phyloP scores from a whole-genome alignment of 1,140 invertebrate species.

The Drosophila hydei region DNA sequence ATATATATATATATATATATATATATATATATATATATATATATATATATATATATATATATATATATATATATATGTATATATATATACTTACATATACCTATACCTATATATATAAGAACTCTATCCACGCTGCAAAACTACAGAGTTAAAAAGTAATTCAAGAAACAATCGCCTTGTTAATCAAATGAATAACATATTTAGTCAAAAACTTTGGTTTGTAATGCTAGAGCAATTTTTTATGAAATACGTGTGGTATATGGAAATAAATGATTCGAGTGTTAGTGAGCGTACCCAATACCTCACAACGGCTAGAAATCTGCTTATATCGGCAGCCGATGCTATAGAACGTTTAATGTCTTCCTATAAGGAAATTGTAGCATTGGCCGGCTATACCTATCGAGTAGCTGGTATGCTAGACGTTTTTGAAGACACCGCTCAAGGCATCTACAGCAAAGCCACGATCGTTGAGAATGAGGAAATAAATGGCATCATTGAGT shows the following conservation, averaged over 20 bases:
- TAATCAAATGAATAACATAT: conserved; percentile 93
- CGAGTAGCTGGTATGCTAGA: conserved; percentile 97
- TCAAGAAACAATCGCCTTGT: conserved; percentile 87
- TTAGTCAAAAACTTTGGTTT: conserved; percentile 96
- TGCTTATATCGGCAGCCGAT: conserved; percentile 96
- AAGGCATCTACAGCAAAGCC: conserved; percentile 91
- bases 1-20: too few relatives aligned
- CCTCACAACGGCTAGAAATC: conserved; percentile 97
- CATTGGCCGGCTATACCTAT: conserved; percentile 96
- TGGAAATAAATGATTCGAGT: conserved; percentile 41
- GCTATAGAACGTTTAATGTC: conserved; percentile 99
- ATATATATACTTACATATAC: not conserved
- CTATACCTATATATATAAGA: too few relatives aligned
- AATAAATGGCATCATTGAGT: conserved; percentile 86
- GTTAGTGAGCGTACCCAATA: conserved; percentile 96
- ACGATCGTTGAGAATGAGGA: conserved; percentile 85
- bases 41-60: too few relatives aligned
- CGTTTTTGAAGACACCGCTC: conserved; percentile 95
- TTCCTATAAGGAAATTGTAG: conserved; percentile 98
- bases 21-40: too few relatives aligned
- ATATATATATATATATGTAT: too few relatives aligned
- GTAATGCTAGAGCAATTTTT: conserved; percentile 99
- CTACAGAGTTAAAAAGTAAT: too few relatives aligned
- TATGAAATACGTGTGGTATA: conserved; percentile 99
- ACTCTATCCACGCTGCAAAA: too few relatives aligned